A percentile compares a stretch with the other conserved stretches of the same genome.
Evolutionary conservation across 1,140 invertebrate genomes (phyloP).

Genomic region (Scaptomyza hsui): DNA sequence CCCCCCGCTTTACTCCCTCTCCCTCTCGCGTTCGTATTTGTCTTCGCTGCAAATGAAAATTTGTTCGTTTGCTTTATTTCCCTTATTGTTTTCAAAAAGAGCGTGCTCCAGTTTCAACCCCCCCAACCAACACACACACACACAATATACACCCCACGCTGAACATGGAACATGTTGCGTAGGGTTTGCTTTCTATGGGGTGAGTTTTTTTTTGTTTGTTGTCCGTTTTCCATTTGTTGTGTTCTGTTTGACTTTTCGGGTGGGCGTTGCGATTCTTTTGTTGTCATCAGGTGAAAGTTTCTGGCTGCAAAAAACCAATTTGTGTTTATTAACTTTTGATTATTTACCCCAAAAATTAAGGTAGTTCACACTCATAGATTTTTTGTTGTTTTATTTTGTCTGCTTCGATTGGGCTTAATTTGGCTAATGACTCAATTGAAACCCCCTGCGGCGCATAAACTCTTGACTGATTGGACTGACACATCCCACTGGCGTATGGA

Average conservation of each 20-base stretch:
- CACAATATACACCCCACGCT: conserved; percentile 18
- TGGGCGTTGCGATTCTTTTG: conserved; percentile 19
- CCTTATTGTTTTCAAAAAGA: conserved; percentile 22
- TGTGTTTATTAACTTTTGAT: conserved; percentile 11
- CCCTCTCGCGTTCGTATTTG: conserved; percentile 6
- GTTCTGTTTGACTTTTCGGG: conserved; percentile 47
- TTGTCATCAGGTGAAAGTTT: conserved; percentile 30
- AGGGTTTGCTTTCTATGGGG: conserved; percentile 62
- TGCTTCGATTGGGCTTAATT: conserved; percentile 21
- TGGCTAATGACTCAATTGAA: conserved; percentile 41
- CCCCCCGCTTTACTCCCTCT: not conserved
- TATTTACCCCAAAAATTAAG: not conserved
- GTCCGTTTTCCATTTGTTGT: conserved; percentile 20
- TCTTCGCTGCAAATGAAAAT: conserved; percentile 58
- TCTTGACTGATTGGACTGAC: conserved; percentile 17
- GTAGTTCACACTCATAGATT: conserved; percentile 3
- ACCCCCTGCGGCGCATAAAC: not conserved
- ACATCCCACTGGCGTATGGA: conserved; percentile 12
- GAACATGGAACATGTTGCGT: conserved; percentile 82
- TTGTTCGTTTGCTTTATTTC: conserved; percentile 56
- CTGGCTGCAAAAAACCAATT: not conserved
- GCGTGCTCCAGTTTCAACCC: conserved; percentile 60
- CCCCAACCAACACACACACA: not conserved
- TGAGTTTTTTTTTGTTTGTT: conserved; percentile 48
- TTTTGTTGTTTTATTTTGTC: not conserved